Evolutionary conservation across 2,113 vertebrate genomes (phyloP).

Genomic region (Cebidichthys violaceus): DNA sequence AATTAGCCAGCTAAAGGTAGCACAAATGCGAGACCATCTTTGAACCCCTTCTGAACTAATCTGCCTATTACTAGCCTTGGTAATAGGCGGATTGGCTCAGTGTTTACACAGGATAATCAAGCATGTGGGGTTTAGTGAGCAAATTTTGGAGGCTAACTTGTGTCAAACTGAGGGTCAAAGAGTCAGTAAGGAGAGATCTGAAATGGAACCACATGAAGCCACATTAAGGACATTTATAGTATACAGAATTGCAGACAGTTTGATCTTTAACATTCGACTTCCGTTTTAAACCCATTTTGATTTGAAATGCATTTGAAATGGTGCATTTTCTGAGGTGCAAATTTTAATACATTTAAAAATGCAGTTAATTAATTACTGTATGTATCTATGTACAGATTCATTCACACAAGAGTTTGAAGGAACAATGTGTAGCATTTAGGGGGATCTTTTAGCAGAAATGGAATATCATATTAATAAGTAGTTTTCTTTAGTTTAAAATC

Average conservation of each 20-base stretch:
- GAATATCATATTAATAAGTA: too few species aligned
- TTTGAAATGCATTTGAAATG: background rate
- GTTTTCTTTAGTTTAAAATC: too few species aligned
- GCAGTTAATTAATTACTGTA: background rate
- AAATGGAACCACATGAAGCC: background rate
- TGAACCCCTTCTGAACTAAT: slow-evolving; percentile 66
- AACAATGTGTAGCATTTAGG: too few species aligned
- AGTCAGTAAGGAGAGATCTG: slow-evolving; percentile 23
- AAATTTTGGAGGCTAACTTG: slow-evolving; percentile 58
- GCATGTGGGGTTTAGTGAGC: slow-evolving; percentile 57
- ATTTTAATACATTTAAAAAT: background rate
- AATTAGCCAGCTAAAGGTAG: slow-evolving; percentile 84
- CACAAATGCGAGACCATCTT: slow-evolving; percentile 67
- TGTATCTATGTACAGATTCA: background rate
- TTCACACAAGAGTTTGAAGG: background rate
- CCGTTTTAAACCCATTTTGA: background rate
- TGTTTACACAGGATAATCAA: slow-evolving; percentile 63
- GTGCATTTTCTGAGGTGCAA: background rate
- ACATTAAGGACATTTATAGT: background rate
- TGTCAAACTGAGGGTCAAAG: slow-evolving; percentile 60
- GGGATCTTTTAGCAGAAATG: too few species aligned
- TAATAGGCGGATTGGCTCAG: slow-evolving; percentile 50
- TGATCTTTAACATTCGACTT: background rate
- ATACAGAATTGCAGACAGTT: background rate
- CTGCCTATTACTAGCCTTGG: slow-evolving; percentile 44